A percentile compares a stretch with the other conserved stretches of the same genome.
Conservation (phyloP, 2,888 invertebrate genomes). For the Athrips mouffetella region DNA sequence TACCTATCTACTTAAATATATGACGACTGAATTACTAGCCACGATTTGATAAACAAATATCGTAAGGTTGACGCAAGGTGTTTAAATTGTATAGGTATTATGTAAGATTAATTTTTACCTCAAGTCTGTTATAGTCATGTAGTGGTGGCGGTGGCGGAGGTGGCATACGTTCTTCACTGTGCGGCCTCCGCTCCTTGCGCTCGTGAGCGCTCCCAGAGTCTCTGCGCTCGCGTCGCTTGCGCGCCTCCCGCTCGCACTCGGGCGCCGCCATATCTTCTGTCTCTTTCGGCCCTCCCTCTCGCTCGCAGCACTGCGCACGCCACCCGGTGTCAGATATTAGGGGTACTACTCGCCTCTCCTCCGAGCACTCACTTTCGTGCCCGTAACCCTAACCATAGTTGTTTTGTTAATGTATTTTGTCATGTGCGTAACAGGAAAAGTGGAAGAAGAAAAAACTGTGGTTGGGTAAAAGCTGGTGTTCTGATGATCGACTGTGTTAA, state of each 20-base stretch:
- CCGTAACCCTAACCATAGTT: slow-evolving; percentile 67
- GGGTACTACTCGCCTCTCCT: slow-evolving; percentile 70
- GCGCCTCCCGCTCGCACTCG: slow-evolving; percentile 77
- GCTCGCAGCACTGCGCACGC: slow-evolving; percentile 74
- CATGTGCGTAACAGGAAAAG: slow-evolving; percentile 36
- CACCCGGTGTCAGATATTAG: slow-evolving; percentile 68
- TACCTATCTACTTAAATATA: too few relatives aligned
- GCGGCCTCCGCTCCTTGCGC: slow-evolving; percentile 67
- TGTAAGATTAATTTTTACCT: slow-evolving; percentile 41
- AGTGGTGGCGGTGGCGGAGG: slow-evolving; percentile 67
- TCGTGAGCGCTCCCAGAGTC: slow-evolving; percentile 76
- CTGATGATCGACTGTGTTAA: slow-evolving; percentile 16
- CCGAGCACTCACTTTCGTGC: slow-evolving; percentile 67
- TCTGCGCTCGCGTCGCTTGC: slow-evolving; percentile 80
- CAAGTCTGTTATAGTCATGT: slow-evolving; percentile 66
- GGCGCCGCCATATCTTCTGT: slow-evolving; percentile 73
- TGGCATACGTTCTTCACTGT: slow-evolving; percentile 67
- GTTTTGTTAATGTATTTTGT: slow-evolving; percentile 44
- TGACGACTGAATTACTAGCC: too few relatives aligned
- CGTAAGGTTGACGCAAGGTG: too few relatives aligned
- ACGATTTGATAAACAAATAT: too few relatives aligned
- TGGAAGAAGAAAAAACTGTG: slow-evolving; percentile 2
- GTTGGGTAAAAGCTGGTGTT: slow-evolving; percentile 18
- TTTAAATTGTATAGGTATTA: too few relatives aligned
- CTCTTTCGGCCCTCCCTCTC: slow-evolving; percentile 54